Conservation (phyloP, 2,888 invertebrate species). For the Seira sanloemensis region DNA sequence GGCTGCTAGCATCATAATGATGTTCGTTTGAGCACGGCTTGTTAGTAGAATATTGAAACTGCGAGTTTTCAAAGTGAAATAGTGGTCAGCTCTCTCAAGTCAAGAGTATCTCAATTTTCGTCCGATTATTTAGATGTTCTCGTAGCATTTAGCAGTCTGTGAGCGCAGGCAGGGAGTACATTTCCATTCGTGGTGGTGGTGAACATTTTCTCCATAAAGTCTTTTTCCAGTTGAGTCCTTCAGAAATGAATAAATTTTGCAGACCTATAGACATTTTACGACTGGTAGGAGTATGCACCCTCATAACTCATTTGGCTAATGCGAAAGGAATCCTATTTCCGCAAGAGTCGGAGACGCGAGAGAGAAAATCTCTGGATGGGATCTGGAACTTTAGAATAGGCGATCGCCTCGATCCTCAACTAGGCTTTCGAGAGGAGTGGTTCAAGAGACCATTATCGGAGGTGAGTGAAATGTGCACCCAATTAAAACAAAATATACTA, state of each 20-base stretch:
- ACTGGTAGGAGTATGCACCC: neutral
- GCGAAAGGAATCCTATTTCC: slow-evolving; percentile 72
- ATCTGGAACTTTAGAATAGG: slow-evolving; percentile 78
- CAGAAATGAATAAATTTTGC: neutral
- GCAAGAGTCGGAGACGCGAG: slow-evolving; percentile 76
- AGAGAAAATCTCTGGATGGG: slow-evolving; percentile 77
- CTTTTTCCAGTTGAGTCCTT: neutral
- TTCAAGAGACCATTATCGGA: slow-evolving; percentile 75
- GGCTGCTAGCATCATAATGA: neutral
- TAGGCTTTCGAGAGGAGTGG: slow-evolving; percentile 77
- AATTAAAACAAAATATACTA: neutral
- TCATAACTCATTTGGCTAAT: neutral
- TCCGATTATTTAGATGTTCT: neutral
- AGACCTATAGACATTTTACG: neutral
- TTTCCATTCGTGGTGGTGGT: neutral
- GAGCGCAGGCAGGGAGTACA: neutral
- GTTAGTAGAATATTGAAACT: neutral
- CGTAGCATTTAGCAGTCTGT: neutral
- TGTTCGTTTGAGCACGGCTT: neutral
- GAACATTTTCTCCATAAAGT: neutral
- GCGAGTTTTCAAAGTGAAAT: neutral
- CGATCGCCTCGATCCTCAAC: slow-evolving; percentile 75
- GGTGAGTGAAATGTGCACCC: neutral
- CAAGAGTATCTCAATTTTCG: neutral
- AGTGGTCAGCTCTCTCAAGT: neutral